Base-by-base conservation (phyloP, 1,140 invertebrate species). In the Bombus confusus region DNA sequence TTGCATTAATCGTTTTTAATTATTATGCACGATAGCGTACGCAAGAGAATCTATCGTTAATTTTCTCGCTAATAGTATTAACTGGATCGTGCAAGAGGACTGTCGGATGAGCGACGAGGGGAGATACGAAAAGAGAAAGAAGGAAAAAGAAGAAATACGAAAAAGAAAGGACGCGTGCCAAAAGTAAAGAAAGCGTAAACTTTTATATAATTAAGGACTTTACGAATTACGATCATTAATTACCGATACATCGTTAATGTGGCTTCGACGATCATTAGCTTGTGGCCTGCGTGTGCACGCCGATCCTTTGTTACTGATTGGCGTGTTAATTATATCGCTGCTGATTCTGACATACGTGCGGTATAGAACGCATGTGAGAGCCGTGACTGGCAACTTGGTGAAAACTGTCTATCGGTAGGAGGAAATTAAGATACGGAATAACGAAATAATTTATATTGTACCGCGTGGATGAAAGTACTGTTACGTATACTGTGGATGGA, bases 131-230 rank as follows among this genome's bases (percentile, higher is more conserved):
- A 62, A 41, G 37, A 69, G 39, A 74, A 18, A 5, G 22, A 80
- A 43, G n/a, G 31, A 34, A 13, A 62, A 37, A 62, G 31, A 43
- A 15, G 64, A 37, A 66, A 62, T 37, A 37, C 37, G 1, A 34
- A 66, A 37, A 43, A 31, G 52, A 64, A 52, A 34, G n/a, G 83
- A 86, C 92, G 89, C 92, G 91, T 90, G 89, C 86, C 91, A 71
- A 37, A 72, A 83, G 79, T 85, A 84, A 91, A 91, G 92, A 94
- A 93, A 94, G 93, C 92, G 93, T 93, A 86, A 93, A 94, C 87
- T 91, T 93, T 93, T 93, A 91, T 90, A 91, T 92, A 92, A 89
- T 93, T 94, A 92, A 83, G 75, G 82, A 75, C 82, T 86, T 88
- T 90, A 90, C 89, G 89, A 89, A 90, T 90, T 85, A 82, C 87